Evolutionary conservation across 2,888 invertebrate genomes (phyloP).

Genomic region (Eilema griseolum): DNA sequence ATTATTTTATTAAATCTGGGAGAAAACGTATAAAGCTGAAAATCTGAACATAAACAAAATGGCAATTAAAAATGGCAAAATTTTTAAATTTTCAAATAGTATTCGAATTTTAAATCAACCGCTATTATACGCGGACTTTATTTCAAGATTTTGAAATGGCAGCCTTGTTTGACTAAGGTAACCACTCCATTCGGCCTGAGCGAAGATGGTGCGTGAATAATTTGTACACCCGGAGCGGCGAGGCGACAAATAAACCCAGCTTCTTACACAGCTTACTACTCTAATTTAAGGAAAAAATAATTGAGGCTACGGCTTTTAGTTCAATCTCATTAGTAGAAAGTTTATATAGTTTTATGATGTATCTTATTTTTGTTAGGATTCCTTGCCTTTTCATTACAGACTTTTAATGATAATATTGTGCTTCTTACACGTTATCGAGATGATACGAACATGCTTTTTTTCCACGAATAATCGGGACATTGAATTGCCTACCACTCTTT

Average conservation of each 20-base stretch:
- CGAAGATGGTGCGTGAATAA: conserved; percentile 51
- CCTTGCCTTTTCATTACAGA: background rate
- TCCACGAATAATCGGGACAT: no score
- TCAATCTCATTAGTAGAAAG: background rate
- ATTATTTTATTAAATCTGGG: no score
- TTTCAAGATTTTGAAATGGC: conserved; percentile 35
- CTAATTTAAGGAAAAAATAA: conserved; percentile 28
- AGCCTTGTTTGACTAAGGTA: conserved; percentile 37
- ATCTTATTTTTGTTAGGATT: background rate
- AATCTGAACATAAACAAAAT: background rate
- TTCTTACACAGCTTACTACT: conserved; percentile 20
- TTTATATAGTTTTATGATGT: background rate
- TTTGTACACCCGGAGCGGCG: conserved; percentile 37
- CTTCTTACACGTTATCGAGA: no score
- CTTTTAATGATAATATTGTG: background rate
- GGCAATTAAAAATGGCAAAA: no score
- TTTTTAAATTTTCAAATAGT: background rate
- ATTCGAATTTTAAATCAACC: background rate
- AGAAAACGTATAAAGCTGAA: no score
- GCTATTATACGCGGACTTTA: conserved; percentile 16
- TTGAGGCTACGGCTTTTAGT: conserved; percentile 8
- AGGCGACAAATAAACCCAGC: conserved; percentile 40
- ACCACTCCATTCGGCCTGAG: conserved; percentile 32
- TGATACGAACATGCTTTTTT: no score
- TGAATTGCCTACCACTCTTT: no score